Evolutionary conservation across 2,888 invertebrate species (phyloP).

Genomic region (Zele albiditarsus): DNA sequence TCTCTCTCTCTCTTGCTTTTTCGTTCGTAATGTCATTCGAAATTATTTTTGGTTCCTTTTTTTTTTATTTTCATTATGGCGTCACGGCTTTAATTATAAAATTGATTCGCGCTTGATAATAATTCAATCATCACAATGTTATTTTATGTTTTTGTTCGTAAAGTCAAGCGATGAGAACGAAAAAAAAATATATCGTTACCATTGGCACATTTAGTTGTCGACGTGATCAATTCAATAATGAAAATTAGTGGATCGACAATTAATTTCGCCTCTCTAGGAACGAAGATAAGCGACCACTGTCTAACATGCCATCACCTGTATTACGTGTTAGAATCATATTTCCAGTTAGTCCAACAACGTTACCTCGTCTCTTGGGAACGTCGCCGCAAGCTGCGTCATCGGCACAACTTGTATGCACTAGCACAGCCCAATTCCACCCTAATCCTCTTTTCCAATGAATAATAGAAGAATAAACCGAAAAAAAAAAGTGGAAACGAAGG

Average conservation of each 20-base stretch:
- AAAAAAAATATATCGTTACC: slow-evolving; percentile 18
- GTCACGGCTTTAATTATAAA: slow-evolving; percentile 15
- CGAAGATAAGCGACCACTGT: slow-evolving; percentile 20
- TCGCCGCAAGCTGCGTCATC: slow-evolving; percentile 73
- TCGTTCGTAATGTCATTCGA: background rate
- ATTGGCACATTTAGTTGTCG: slow-evolving; percentile 31
- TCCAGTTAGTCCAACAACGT: slow-evolving; percentile 69
- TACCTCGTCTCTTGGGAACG: slow-evolving; percentile 70
- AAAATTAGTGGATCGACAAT: slow-evolving; percentile 12
- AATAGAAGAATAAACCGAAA: slow-evolving; percentile 48
- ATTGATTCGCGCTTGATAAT: slow-evolving; percentile 36
- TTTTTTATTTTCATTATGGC: slow-evolving; percentile 41
- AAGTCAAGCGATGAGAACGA: slow-evolving; percentile 7
- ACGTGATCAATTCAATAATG: slow-evolving; percentile 29
- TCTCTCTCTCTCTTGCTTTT: slow-evolving; percentile 37
- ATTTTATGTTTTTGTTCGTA: background rate
- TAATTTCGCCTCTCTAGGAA: slow-evolving; percentile 42
- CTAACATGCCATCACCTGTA: slow-evolving; percentile 39
- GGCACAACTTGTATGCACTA: slow-evolving; percentile 69
- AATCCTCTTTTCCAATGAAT: slow-evolving; percentile 36
- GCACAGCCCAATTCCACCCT: slow-evolving; percentile 48
- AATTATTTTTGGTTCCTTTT: slow-evolving; percentile 46
- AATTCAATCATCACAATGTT: background rate
- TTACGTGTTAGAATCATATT: slow-evolving; percentile 61
- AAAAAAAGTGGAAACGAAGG: slow-evolving; percentile 25